Percentiles rank a stretch among this genome's conserved stretches.
Conservation (phyloP, 53 echinoderm and acorn worm species). For the Holothuria leucospilota region DNA sequence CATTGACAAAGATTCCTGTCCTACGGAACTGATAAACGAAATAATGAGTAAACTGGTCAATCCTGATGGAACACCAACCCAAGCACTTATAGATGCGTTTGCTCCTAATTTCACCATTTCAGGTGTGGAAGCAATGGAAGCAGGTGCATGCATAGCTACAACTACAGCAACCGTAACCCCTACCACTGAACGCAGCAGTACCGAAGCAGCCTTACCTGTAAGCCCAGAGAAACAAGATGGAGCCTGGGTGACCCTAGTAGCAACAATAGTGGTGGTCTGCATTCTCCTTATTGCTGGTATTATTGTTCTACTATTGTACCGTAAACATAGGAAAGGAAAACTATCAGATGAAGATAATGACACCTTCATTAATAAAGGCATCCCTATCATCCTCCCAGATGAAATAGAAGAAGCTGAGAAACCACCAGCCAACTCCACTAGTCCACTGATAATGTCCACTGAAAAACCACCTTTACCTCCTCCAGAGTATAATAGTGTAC, state of each 20-base stretch:
- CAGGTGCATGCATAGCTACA: conserved; percentile 75
- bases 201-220: conserved; percentile 30
- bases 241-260: conserved; percentile 85
- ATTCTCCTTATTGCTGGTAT: conserved; percentile 88
- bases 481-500: conserved; percentile 81
- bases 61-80: conserved; percentile 82
- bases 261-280: conserved; percentile 83
- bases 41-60: conserved; percentile 84
- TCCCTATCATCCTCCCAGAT: conserved; percentile 96
- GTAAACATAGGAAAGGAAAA: conserved; percentile 95
- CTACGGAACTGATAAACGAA: conserved; percentile 75
- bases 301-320: conserved; percentile 65
- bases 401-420: conserved; percentile 94
- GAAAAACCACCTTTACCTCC: conserved; percentile 98
- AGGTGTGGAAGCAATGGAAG: conserved; percentile 80
- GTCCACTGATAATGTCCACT: conserved; percentile 91
- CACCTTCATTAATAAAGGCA: conserved; percentile 99
- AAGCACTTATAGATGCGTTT: conserved; percentile 88
- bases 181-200: conserved; percentile 45
- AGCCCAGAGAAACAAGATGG: conserved; percentile 55
- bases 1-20: conserved; percentile 81
- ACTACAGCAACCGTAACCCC: conserved; percentile 47
- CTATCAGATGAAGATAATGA: conserved; percentile 97
- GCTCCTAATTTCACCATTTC: conserved; percentile 79
- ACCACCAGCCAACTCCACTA: conserved; percentile 76